phyloP scores from a whole-genome alignment of 53 echinoderm and acorn worm species.

The Zoroaster sp. region DNA sequence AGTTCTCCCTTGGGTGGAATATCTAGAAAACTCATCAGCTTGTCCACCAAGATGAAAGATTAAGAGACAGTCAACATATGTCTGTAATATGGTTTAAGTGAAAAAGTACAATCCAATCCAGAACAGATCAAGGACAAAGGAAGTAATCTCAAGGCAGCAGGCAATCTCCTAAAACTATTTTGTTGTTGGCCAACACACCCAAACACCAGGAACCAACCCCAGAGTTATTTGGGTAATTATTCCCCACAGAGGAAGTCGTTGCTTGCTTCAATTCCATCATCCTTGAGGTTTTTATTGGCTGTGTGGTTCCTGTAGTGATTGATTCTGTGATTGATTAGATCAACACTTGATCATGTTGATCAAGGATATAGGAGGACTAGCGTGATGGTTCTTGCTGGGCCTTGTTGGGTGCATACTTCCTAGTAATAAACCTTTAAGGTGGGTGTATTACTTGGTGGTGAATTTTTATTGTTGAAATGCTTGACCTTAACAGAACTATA shows the following conservation, averaged over 20 bases:
- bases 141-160: neutral
- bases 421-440: neutral
- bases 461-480: no score
- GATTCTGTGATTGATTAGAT: neutral
- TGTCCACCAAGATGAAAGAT: neutral
- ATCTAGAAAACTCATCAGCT: neutral
- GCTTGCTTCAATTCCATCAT: neutral
- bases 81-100: neutral
- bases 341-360: neutral
- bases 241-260: neutral
- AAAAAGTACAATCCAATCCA: neutral
- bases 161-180: neutral
- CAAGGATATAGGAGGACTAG: neutral
- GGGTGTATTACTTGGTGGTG: no score
- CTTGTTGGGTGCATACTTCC: neutral
- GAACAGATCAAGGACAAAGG: neutral
- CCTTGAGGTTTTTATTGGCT: slow-evolving; percentile 5
- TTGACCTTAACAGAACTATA: no score
- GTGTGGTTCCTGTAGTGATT: slow-evolving; percentile 11
- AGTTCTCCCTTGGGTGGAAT: neutral
- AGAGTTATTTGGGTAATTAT: slow-evolving; percentile 29
- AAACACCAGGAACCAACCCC: neutral
- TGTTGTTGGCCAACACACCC: neutral
- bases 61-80: neutral
- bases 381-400: neutral